These are phyloP conservation scores for Megatriorchis doriae DNA, from an alignment of 2,113 vertebrate species.

Conservation along the genomic window DNA sequence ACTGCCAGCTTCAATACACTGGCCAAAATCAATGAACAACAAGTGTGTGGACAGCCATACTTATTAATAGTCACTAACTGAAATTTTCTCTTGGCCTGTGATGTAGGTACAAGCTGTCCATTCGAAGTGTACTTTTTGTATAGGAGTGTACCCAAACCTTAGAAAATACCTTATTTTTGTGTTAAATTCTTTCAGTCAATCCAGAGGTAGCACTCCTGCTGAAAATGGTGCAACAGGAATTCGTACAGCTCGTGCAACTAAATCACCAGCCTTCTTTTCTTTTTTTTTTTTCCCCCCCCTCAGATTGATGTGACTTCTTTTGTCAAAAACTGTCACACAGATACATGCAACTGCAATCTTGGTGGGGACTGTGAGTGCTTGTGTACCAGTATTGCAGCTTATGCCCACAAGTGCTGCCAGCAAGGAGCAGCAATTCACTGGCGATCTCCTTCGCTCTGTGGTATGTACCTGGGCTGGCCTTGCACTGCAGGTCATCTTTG, in stretches of 20 bases:
- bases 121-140: not conserved
- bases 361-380: constrained; percentile 96
- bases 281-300: not conserved
- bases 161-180: not conserved
- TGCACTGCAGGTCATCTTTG: rapidly evolving
- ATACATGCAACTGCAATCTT: constrained; percentile 96
- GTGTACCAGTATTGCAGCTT: constrained; percentile 93
- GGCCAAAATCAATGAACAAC: not conserved
- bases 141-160: not conserved
- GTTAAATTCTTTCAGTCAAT: not conserved
- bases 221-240: not conserved
- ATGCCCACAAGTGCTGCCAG: constrained; percentile 95
- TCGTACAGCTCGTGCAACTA: not conserved
- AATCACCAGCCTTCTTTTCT: not conserved
- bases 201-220: not conserved
- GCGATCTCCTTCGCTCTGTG: constrained; percentile 87
- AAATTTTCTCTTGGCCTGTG: not conserved
- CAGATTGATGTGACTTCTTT: constrained; percentile 98
- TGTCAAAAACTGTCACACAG: constrained; percentile 95
- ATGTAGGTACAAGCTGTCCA: not conserved
- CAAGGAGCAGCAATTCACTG: constrained; percentile 87
- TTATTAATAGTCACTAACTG: not conserved
- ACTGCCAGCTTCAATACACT: not conserved
- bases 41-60: not conserved
- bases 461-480: constrained; percentile 72